Evolutionary conservation across 2,888 invertebrate species (phyloP).

Genomic region (Taenaris catops): DNA sequence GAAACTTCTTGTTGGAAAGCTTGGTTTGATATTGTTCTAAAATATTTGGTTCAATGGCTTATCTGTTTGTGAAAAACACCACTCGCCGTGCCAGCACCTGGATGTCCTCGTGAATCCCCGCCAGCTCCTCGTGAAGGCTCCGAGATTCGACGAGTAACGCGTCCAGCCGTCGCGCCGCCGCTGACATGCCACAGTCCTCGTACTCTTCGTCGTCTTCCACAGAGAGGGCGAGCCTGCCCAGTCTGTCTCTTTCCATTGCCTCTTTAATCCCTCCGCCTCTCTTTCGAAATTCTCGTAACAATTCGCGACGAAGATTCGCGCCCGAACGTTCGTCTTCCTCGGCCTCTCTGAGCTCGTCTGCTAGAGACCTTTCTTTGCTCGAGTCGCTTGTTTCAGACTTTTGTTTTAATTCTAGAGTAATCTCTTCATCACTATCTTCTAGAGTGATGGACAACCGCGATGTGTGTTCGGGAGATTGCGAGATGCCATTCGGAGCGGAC

Average conservation of each 20-base stretch:
- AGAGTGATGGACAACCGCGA: constrained; percentile 20
- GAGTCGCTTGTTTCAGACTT: constrained; percentile 19
- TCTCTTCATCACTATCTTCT: constrained; percentile 9
- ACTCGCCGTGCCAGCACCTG: constrained; percentile 75
- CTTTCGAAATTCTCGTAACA: constrained; percentile 40
- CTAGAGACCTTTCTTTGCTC: constrained; percentile 47
- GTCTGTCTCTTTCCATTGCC: constrained; percentile 57
- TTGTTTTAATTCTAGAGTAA: constrained; percentile 14
- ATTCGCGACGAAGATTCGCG: constrained; percentile 34
- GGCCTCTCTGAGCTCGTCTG: constrained; percentile 64
- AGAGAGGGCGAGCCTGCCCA: constrained; percentile 61
- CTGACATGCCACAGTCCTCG: constrained; percentile 42
- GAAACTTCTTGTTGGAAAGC: too few species aligned
- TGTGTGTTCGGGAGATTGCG: constrained; percentile 36
- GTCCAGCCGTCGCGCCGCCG: constrained; percentile 60
- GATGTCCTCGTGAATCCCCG: constrained; percentile 70
- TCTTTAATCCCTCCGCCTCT: constrained; percentile 43
- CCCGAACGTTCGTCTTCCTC: constrained; percentile 48
- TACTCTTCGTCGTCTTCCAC: constrained; percentile 62
- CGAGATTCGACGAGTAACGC: constrained; percentile 66
- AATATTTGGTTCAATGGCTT: too few species aligned
- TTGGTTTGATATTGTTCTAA: too few species aligned
- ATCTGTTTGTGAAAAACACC: too few species aligned
- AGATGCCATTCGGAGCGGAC: constrained; percentile 17
- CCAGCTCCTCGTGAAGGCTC: constrained; percentile 64